Percentiles rank a stretch among this genome's conserved stretches.
Evolutionary conservation across 1,140 invertebrate genomes (phyloP).

Genomic region (Drosophila carrolli): DNA sequence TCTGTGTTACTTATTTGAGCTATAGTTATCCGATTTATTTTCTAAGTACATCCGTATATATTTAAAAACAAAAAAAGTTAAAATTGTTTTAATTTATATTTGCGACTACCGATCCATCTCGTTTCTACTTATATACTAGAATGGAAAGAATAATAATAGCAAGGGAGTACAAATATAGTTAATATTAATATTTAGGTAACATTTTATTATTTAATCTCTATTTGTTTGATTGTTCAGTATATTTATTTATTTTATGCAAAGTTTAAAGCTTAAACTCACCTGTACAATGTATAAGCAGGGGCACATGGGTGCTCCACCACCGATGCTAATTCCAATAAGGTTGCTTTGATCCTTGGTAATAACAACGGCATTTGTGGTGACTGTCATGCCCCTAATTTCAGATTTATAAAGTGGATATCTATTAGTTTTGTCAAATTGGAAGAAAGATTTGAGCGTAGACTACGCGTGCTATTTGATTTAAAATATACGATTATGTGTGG

Average conservation of each 20-base stretch:
- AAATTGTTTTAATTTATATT: no score
- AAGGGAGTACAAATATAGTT: no score
- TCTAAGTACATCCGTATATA: no score
- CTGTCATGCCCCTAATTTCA: constrained; percentile 95
- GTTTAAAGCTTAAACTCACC: constrained; percentile 85
- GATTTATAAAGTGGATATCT: neutral
- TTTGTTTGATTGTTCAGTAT: no score
- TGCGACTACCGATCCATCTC: no score
- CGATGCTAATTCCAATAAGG: constrained; percentile 98
- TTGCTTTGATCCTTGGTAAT: constrained; percentile 97
- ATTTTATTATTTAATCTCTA: no score
- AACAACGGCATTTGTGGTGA: constrained; percentile 96
- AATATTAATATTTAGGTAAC: no score
- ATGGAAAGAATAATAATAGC: no score
- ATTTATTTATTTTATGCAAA: neutral
- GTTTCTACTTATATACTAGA: no score
- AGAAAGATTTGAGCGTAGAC: constrained; percentile 6
- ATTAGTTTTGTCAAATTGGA: neutral
- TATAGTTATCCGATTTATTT: no score
- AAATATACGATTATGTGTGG: constrained; percentile 14
- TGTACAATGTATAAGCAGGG: constrained; percentile 99
- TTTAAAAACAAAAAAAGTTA: no score
- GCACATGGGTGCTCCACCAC: constrained; percentile 97
- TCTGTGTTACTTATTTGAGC: no score
- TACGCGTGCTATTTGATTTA: constrained; percentile 29